These are phyloP conservation scores for Labia minor DNA, from an alignment of 2,888 invertebrate genomes.

Conservation along the genomic window DNA sequence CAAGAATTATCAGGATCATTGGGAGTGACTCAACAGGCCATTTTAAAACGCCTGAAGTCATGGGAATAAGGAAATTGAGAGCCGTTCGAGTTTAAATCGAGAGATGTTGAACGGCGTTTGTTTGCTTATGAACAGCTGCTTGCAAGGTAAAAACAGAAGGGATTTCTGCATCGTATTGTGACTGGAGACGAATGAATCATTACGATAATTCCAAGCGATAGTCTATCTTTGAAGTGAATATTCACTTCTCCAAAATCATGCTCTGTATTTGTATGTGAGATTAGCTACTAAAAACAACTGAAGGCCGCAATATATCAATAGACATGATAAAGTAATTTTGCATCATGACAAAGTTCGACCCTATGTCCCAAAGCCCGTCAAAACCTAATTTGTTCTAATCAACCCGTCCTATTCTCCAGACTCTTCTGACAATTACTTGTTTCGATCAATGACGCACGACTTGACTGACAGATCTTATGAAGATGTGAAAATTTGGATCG, in stretches of 20 bases:
- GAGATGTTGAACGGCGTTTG: too few species aligned
- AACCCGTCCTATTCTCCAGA: not conserved
- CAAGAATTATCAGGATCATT: too few species aligned
- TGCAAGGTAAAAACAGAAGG: too few species aligned
- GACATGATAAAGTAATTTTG: constrained; percentile 16
- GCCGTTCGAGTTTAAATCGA: too few species aligned
- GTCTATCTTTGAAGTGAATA: too few species aligned
- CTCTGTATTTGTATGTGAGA: constrained; percentile 26
- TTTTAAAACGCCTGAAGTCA: too few species aligned
- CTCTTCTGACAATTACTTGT: not conserved
- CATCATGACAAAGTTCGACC: constrained; percentile 19
- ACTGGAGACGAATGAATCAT: constrained; percentile 25
- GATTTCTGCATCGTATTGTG: constrained; percentile 13
- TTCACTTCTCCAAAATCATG: too few species aligned
- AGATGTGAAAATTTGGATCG: too few species aligned
- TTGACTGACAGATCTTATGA: not conserved
- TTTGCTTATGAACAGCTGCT: too few species aligned
- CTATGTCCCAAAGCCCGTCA: constrained; percentile 17
- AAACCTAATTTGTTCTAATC: not conserved
- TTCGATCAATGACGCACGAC: too few species aligned
- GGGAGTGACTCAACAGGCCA: too few species aligned
- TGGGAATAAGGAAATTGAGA: too few species aligned
- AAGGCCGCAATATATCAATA: constrained; percentile 15
- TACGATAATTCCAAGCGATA: constrained; percentile 23
- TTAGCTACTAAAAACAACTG: constrained; percentile 14